These are phyloP conservation scores for Kryptolebias marmoratus DNA, from an alignment of 2,113 vertebrate genomes.

Conservation along the genomic window DNA sequence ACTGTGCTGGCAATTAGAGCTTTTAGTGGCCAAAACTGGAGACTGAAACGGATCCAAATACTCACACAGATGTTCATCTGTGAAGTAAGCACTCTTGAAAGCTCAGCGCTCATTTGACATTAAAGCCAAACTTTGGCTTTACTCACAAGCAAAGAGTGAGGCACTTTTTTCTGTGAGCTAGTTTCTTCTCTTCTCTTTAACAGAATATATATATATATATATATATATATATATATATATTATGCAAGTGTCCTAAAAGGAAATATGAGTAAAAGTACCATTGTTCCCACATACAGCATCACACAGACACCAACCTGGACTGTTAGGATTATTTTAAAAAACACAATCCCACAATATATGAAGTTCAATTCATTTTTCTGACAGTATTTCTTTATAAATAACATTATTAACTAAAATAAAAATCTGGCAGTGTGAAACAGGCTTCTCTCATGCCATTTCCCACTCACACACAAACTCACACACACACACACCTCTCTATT, in stretches of 20 bases:
- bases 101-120: neutral
- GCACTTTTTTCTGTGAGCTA: neutral
- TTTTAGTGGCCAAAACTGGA: neutral
- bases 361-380: neutral
- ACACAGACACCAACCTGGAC: neutral
- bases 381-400: neutral
- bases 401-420: neutral
- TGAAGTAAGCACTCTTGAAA: neutral
- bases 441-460: too few species aligned
- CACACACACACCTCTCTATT: too few species aligned
- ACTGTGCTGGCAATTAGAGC: neutral
- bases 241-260: neutral
- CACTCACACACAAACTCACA: too few species aligned
- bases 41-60: neutral
- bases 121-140: neutral
- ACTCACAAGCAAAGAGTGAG: neutral
- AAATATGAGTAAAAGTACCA: neutral
- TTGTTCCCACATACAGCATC: constrained; percentile 1
- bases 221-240: neutral
- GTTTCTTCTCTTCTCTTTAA: neutral
- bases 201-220: neutral
- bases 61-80: neutral
- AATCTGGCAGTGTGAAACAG: neutral
- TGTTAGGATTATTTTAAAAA: neutral
- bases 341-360: neutral